A percentile compares a stretch with the other conserved stretches of the same genome.
Evolutionary conservation across 2,797 vertebrate species (phyloP).

Genomic region (Gallirallus australis): DNA sequence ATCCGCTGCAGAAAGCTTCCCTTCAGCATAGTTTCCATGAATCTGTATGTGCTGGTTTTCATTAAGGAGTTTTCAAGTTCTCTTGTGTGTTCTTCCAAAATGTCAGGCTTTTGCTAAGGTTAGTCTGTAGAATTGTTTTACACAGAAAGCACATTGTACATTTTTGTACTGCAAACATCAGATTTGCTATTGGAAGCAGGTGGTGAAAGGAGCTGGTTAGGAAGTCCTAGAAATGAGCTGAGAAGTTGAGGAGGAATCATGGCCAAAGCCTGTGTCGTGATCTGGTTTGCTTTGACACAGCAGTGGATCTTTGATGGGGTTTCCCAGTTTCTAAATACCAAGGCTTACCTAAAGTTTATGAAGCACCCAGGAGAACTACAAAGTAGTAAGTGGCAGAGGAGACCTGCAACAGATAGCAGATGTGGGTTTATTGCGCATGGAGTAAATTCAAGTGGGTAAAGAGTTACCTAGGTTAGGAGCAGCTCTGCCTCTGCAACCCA

Average conservation of each 20-base stretch:
- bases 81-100: constrained; percentile 49
- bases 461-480: background rate
- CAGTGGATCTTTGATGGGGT: background rate
- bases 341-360: background rate
- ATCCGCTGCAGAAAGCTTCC: constrained; percentile 24
- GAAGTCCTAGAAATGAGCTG: background rate
- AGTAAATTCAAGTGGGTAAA: background rate
- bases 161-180: constrained; percentile 16
- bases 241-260: background rate
- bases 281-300: background rate
- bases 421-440: background rate
- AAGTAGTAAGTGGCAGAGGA: background rate
- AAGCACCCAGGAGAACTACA: background rate
- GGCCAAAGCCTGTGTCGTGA: background rate
- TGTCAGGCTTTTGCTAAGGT: constrained; percentile 32
- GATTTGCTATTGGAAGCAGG: background rate
- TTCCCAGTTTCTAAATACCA: background rate
- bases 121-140: constrained; percentile 27
- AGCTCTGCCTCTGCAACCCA: background rate
- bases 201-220: background rate
- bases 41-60: constrained; percentile 61
- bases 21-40: constrained; percentile 63
- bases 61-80: constrained; percentile 66
- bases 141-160: background rate
- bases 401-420: background rate